A percentile compares a stretch with the other conserved stretches of the same genome.
phyloP scores from a whole-genome alignment of 2,888 invertebrate species.

The Eubasilissa splendida region DNA sequence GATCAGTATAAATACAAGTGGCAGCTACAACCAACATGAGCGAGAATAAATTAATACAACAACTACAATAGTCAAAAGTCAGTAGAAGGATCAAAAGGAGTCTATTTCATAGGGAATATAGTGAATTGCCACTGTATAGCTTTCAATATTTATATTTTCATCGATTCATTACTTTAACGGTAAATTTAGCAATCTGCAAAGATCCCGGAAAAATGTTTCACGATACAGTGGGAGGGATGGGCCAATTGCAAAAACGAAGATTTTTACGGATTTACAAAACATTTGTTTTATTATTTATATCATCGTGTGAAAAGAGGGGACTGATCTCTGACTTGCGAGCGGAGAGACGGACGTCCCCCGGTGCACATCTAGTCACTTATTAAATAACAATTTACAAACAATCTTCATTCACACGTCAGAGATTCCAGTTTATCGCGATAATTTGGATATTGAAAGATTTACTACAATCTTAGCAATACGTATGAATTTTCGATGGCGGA shows the following conservation, averaged over 20 bases:
- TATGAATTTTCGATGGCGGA: background rate
- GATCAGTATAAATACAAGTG: constrained; percentile 46
- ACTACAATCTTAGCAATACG: background rate
- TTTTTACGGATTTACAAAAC: constrained; percentile 61
- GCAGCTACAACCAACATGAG: constrained; percentile 52
- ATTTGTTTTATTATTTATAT: constrained; percentile 45
- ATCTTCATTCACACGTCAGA: constrained; percentile 36
- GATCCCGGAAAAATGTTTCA: background rate
- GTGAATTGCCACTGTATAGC: constrained; percentile 32
- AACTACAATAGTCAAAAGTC: constrained; percentile 31
- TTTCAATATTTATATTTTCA: no score
- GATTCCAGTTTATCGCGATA: background rate
- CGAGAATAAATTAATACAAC: constrained; percentile 46
- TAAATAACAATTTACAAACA: constrained; percentile 20
- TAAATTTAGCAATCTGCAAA: constrained; percentile 17
- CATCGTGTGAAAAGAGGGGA: constrained; percentile 53
- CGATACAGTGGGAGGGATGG: constrained; percentile 71
- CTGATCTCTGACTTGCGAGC: constrained; percentile 29
- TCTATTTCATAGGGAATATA: background rate
- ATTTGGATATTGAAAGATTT: constrained; percentile 11
- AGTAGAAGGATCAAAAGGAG: constrained; percentile 31
- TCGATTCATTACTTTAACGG: no score
- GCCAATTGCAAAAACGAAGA: constrained; percentile 76
- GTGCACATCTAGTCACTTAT: background rate
- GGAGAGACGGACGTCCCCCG: background rate